phyloP scores from a whole-genome alignment of 2,797 vertebrate species.

The Channallabes apus region DNA sequence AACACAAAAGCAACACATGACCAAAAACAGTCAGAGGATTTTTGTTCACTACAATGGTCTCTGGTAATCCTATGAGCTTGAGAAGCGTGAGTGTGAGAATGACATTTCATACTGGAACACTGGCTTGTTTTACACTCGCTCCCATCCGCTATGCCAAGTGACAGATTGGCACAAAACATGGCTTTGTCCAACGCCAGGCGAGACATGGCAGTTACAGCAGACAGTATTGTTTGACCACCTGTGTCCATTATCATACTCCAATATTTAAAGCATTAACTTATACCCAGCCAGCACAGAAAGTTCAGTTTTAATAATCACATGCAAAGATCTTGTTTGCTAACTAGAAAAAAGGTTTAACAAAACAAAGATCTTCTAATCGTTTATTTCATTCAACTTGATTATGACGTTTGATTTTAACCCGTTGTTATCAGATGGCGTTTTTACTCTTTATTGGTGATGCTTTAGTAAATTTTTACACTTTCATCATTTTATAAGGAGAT shows the following conservation, averaged over 20 bases:
- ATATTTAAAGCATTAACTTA: neutral
- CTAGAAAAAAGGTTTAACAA: neutral
- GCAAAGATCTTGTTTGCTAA: neutral
- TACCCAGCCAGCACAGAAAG: neutral
- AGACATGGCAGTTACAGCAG: constrained; percentile 17
- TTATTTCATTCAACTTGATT: neutral
- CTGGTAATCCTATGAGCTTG: constrained; percentile 29
- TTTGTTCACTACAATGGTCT: constrained; percentile 6
- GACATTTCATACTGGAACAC: constrained; percentile 41
- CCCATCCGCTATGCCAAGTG: constrained; percentile 7
- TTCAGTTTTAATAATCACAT: neutral
- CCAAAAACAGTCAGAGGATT: constrained; percentile 12
- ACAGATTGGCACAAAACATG: constrained; percentile 37
- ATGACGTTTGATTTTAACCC: neutral
- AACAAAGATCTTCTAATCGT: neutral
- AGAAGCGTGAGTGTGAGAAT: constrained; percentile 13
- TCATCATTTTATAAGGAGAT: neutral
- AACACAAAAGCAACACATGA: constrained; percentile 23
- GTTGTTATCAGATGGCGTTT: neutral
- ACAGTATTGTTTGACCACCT: neutral
- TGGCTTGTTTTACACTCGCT: constrained; percentile 41
- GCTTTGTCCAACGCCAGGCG: constrained; percentile 36
- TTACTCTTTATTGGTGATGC: neutral
- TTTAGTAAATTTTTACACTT: neutral
- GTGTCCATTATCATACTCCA: neutral